Evolutionary conservation across 2,113 vertebrate genomes (phyloP).

Genomic region (Choloepus hoffmanni): DNA sequence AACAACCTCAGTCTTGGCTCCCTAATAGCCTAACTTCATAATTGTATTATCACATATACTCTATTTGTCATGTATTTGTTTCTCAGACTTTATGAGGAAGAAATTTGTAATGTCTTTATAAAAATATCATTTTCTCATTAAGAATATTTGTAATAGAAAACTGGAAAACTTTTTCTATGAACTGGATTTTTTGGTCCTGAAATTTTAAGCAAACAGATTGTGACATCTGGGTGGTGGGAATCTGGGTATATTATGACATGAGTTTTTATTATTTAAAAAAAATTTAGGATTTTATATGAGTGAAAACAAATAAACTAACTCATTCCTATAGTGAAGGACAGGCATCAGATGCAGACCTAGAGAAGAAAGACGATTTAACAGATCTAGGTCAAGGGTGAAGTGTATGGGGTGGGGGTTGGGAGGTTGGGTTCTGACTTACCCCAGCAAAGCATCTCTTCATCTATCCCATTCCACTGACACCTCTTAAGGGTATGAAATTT

Average conservation of each 20-base stretch:
- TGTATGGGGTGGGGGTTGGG: too few relatives aligned
- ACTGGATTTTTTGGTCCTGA: background rate
- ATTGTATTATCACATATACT: constrained; percentile 41
- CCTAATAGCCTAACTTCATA: constrained; percentile 37
- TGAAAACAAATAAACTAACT: constrained; percentile 43
- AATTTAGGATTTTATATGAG: background rate
- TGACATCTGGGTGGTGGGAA: background rate
- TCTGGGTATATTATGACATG: background rate
- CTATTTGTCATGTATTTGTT: constrained; percentile 50
- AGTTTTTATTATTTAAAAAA: background rate
- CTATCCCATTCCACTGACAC: background rate
- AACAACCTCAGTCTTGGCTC: constrained; percentile 8
- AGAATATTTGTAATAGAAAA: constrained; percentile 75
- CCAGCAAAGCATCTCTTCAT: background rate
- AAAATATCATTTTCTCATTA: constrained; percentile 75
- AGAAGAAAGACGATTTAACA: background rate
- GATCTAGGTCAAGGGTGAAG: background rate
- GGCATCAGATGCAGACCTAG: background rate
- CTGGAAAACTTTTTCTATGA: constrained; percentile 18
- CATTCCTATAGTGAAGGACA: background rate
- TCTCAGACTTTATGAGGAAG: constrained; percentile 61
- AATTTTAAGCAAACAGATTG: background rate
- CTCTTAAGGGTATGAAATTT: background rate
- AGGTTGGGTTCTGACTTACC: too few relatives aligned
- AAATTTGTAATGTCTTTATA: constrained; percentile 8